Evolutionary conservation across 1,140 invertebrate species (phyloP), one percentile per base, ranked within the genome.

Genomic region (Nebria ingens): DNA sequence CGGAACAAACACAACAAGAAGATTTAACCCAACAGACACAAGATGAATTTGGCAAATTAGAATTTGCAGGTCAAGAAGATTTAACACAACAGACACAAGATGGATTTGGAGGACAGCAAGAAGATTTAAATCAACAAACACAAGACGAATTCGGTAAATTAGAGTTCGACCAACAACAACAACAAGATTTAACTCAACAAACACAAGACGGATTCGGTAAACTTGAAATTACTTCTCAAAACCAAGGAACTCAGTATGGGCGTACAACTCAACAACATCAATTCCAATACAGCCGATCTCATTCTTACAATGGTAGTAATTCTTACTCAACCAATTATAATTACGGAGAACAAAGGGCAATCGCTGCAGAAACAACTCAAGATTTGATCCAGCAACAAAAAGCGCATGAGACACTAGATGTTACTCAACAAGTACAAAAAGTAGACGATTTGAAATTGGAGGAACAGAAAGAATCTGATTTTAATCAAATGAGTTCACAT

Each of bases 1-100:
- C 19, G 9, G 56, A 61, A 52, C 55, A 58, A 53, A 42, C 51
- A 4, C n/a, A 13, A 40, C 40, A 45, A 45, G 40, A 45, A 45
- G 40, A 45, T 11, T 25, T 53, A 20, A 53, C 52, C 2, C 52
- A 53, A 53, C 52, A 53, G 21, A n/a, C 13, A 11, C 17, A 53
- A 25, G 52, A 53, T 53, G 22, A 13, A 9, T 45, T 45, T 17
- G 40, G 40, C 15, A 45, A 9, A 45, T 45, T 45, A 17, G 17
- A 58, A 0, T 34, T 58, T 1, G 57, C 42, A 0, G 53, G 60
- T 40, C 56, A 49, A 19, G 23, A 29, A 21, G 17, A 55, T 53
- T n/a, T 12, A n/a, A 23, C 15, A 4, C 55, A 56, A 25, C 55
- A 56, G 9, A 45, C 15, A 1, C 55, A 56, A 52, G 51, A 20